Conservation (phyloP, 2,797 vertebrate species). For the Muscicapa comitata region DNA sequence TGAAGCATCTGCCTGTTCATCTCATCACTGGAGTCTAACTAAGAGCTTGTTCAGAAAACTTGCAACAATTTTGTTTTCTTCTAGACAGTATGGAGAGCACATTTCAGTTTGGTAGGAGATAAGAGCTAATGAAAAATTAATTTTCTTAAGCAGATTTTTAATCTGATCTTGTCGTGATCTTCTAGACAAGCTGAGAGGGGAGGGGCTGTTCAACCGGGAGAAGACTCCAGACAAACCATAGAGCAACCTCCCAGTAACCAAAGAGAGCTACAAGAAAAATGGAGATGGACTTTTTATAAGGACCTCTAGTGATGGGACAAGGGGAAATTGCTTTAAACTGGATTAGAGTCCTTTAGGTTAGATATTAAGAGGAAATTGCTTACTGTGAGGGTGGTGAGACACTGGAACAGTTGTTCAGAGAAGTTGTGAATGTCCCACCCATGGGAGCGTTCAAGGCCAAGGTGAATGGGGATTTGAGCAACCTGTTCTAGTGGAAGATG, state of each 20-base stretch:
- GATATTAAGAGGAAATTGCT: neutral
- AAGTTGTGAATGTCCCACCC: neutral
- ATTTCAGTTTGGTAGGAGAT: neutral
- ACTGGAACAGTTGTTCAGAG: neutral
- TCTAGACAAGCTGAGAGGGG: neutral
- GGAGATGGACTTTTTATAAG: neutral
- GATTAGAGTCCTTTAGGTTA: neutral
- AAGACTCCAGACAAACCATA: neutral
- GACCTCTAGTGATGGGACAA: neutral
- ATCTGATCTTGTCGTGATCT: neutral
- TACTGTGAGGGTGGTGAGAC: neutral
- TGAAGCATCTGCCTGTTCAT: accelerated
- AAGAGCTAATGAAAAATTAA: neutral
- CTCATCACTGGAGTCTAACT: neutral
- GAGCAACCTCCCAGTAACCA: neutral
- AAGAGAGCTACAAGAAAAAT: neutral
- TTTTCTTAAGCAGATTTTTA: neutral
- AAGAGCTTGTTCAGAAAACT: neutral
- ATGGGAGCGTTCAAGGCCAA: neutral
- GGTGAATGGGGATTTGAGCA: neutral
- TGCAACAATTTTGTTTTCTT: neutral
- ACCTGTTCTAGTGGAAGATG: neutral
- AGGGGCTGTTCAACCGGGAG: neutral
- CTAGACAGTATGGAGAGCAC: neutral
- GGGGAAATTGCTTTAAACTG: neutral